Evolutionary conservation across 30 jellyfish, hydroid and myxozoan genomes (phyloP), one percentile per base, ranked within the genome.

Genomic region (Pelagia noctiluca): DNA sequence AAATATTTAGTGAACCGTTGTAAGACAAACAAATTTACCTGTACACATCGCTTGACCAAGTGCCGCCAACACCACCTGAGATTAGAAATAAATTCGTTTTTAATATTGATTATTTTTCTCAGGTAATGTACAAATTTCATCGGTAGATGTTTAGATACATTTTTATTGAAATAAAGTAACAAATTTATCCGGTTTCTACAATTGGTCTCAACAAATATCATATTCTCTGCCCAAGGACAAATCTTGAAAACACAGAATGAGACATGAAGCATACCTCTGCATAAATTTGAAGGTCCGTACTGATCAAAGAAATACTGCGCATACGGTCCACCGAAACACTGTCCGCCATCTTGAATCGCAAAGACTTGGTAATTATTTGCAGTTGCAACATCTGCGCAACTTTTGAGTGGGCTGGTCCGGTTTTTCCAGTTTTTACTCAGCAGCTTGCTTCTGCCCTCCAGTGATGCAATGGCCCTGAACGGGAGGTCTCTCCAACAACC

Each of bases 271-370:
- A 42, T 21, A 94, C 99, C 95, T 83, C 69, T 77, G 83, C 99
- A 94, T 4, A 94, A 87, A 60, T 94, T 94, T n/a, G 99, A 94
- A 2, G 99, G 99, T 49, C 99, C 99, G 71, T 94, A 94, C 53
- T 75, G 89, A 54, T 88, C 86, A 71, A 16, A 92, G 61, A 46
- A 68, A n/a, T 75, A 71, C 48, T 85, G 92, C 11, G 96, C 98
- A 38, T 80, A 78, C 0, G 92, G 85, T 12, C 96, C 98, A 2
- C 96, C 94, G 53, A 94, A 86, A 50, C 99, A 94, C 47, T 94
- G 97, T 42, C 99, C 99, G 69, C 99, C 99, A 84, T 94, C 84
- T 84, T 94, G 99, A 22, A 94, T 68, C 0, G 96, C 99, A 78
- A 94, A 94, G 18, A 88, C 89, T 25, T 73, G 63, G 48, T 47